Evolutionary conservation across 2,113 vertebrate species (phyloP).

Genomic region (Cettia cetti): DNA sequence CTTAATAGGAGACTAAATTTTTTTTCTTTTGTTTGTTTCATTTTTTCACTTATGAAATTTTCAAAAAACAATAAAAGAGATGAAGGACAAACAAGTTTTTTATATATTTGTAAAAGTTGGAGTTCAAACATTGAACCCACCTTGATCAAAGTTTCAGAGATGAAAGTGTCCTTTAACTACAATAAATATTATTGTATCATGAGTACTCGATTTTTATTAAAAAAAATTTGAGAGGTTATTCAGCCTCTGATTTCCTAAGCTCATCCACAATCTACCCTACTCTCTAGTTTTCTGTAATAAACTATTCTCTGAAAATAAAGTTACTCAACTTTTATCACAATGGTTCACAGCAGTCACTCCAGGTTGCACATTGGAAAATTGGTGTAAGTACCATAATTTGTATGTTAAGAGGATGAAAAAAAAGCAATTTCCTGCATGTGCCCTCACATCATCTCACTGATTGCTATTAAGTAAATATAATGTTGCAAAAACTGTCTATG

Average conservation of each 20-base stretch:
- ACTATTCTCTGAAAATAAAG: background rate
- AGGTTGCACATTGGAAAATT: background rate
- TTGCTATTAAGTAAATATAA: background rate
- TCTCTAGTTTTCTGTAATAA: background rate
- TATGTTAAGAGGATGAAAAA: background rate
- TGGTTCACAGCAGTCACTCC: background rate
- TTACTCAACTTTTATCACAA: background rate
- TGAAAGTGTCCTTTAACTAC: background rate
- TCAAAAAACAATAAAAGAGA: accelerated
- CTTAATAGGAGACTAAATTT: background rate
- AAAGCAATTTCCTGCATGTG: background rate
- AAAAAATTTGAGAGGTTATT: background rate
- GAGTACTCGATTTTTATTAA: background rate
- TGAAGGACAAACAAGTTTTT: background rate
- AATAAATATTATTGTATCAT: background rate
- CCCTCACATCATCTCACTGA: background rate
- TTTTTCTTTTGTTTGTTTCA: background rate
- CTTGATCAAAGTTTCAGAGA: background rate
- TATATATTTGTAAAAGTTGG: background rate
- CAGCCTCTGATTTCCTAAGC: background rate
- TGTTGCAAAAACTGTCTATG: background rate
- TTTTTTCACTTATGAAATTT: background rate
- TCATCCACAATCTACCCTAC: background rate
- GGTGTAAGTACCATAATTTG: background rate
- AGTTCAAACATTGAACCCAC: background rate